Conservation (phyloP, 2,113 vertebrate genomes). For the Romanogobio albipinnatus region DNA sequence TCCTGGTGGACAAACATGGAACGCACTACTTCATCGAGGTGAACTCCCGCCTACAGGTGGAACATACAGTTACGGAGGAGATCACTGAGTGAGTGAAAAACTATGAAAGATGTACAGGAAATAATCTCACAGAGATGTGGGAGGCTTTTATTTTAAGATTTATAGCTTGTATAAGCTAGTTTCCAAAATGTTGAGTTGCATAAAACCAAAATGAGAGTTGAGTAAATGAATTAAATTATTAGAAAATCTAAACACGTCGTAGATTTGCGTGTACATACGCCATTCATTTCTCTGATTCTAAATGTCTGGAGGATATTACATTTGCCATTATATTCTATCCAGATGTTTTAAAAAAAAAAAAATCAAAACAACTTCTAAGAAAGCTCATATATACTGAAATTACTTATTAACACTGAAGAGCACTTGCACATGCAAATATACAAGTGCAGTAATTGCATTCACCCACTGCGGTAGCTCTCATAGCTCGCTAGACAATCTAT, state of each 20-base stretch:
- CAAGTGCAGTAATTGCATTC: background rate
- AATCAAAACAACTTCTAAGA: background rate
- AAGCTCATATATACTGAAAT: background rate
- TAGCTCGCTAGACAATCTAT: background rate
- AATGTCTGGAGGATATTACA: conserved; percentile 21
- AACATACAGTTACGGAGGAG: conserved; percentile 92
- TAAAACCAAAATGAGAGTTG: no score
- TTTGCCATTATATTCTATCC: conserved; percentile 1
- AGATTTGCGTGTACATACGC: background rate
- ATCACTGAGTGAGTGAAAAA: conserved; percentile 85
- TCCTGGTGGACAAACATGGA: conserved; percentile 86
- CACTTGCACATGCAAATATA: background rate
- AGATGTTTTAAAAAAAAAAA: background rate
- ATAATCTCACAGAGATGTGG: background rate
- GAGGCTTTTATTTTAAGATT: background rate
- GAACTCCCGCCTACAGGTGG: conserved; percentile 94
- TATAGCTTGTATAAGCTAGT: background rate
- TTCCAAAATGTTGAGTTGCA: no score
- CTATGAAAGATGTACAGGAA: background rate
- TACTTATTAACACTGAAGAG: background rate
- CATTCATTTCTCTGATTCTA: conserved; percentile 6
- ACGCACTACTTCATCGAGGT: conserved; percentile 93
- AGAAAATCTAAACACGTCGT: background rate
- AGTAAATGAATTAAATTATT: conserved; percentile 2
- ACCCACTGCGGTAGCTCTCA: background rate